Conservation (phyloP, 2,797 vertebrate genomes). For the Silurus lanzhouensis region DNA sequence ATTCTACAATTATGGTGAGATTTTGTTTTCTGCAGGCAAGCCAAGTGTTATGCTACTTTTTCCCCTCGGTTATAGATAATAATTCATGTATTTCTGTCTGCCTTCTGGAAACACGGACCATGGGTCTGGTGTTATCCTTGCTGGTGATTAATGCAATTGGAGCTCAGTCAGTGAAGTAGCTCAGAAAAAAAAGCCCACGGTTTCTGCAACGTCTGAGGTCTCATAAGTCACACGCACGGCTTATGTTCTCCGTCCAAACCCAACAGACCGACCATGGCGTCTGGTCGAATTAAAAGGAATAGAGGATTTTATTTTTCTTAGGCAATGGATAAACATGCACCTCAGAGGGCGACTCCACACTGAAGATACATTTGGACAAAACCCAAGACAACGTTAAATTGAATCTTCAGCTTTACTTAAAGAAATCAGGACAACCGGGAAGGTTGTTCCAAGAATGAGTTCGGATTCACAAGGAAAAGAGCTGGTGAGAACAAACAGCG, state of each 20-base stretch:
- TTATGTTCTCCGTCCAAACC: conserved; percentile 28
- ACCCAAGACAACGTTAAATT: background rate
- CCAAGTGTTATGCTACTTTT: background rate
- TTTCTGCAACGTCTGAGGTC: conserved; percentile 51
- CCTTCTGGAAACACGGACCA: background rate
- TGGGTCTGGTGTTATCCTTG: background rate
- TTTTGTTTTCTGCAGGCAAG: background rate
- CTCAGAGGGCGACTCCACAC: background rate
- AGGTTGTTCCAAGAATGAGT: background rate
- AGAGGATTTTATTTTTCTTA: conserved; percentile 30
- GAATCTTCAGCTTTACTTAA: background rate
- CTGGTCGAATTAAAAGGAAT: conserved; percentile 27
- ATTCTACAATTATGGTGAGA: background rate
- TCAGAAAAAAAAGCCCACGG: conserved; percentile 32
- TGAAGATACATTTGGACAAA: background rate
- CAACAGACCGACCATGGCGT: background rate
- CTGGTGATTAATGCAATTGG: background rate
- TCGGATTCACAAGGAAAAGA: background rate
- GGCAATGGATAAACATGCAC: conserved; percentile 27
- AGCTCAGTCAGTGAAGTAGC: background rate
- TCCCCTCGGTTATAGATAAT: background rate
- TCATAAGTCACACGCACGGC: conserved; percentile 32
- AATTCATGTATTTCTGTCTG: background rate
- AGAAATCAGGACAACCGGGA: background rate
- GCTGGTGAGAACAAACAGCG: background rate